Conservation (phyloP, 2,113 vertebrate species). For the Ifrita kowaldi region DNA sequence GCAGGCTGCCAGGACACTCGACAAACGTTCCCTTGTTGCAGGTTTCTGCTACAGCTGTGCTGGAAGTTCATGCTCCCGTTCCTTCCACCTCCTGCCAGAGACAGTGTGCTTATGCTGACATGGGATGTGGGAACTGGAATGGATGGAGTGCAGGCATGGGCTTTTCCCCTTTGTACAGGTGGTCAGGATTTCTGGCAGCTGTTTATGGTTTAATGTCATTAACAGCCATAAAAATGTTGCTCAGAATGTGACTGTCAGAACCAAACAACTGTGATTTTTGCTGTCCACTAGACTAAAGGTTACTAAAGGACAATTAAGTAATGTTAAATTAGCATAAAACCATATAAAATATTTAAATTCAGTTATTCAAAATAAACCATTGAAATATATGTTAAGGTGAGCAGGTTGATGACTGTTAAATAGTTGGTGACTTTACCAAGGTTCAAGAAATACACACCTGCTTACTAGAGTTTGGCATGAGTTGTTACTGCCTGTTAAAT, state of each 20-base stretch:
- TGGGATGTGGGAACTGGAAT: background rate
- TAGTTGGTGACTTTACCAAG: background rate
- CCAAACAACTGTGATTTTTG: background rate
- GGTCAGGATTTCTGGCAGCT: slow-evolving; percentile 1
- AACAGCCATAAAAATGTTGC: background rate
- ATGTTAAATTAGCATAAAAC: background rate
- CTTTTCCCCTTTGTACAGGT: background rate
- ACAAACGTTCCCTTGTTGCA: background rate
- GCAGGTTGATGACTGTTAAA: background rate
- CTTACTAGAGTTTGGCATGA: background rate
- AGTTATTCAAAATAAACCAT: background rate
- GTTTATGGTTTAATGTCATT: background rate
- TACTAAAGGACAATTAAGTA: background rate
- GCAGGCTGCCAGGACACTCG: background rate
- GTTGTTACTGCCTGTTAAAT: background rate
- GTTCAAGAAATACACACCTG: background rate
- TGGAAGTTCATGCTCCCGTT: background rate
- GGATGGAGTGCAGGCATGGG: background rate
- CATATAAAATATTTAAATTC: background rate
- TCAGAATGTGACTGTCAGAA: background rate
- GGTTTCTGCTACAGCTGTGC: slow-evolving; percentile 13
- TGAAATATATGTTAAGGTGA: background rate
- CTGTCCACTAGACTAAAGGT: background rate
- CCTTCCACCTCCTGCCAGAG: background rate
- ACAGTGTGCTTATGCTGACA: background rate